Evolutionary conservation across 2,113 vertebrate genomes (phyloP).

Genomic region (Erinaceus europaeus): DNA sequence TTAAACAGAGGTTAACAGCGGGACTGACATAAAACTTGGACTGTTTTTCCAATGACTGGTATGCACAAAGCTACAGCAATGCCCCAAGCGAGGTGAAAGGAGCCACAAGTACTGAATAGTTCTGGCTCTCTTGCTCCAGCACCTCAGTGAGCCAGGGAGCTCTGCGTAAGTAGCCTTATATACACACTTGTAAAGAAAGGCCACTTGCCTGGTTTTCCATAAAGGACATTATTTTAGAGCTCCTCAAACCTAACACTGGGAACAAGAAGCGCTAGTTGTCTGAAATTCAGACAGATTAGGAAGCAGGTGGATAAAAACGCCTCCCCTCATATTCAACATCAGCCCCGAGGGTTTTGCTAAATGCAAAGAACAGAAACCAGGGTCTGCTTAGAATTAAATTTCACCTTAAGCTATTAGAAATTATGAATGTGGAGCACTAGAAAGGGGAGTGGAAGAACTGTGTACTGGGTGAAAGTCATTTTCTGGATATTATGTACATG

Average conservation of each 20-base stretch:
- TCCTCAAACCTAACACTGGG: background rate
- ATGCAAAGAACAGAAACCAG: background rate
- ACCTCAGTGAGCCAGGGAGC: background rate
- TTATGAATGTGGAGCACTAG: background rate
- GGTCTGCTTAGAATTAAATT: slow-evolving; percentile 13
- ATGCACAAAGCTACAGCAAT: background rate
- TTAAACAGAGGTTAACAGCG: too few relatives aligned
- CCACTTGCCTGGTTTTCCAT: background rate
- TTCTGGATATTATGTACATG: slow-evolving; percentile 56
- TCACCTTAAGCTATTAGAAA: slow-evolving; percentile 1
- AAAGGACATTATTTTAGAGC: background rate
- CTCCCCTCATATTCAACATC: background rate
- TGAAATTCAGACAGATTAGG: background rate
- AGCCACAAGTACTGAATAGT: background rate
- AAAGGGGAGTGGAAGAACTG: background rate
- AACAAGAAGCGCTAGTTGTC: background rate
- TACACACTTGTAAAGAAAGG: background rate
- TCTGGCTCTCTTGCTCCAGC: background rate
- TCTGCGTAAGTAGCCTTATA: background rate
- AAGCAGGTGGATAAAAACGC: slow-evolving; percentile 16
- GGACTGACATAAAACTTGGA: too few relatives aligned
- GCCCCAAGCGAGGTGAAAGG: background rate
- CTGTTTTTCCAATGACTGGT: background rate
- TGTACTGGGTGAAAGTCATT: slow-evolving; percentile 2
- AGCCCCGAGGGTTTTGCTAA: background rate